Evolutionary conservation across 1,140 invertebrate genomes (phyloP), one percentile per base, ranked within the genome.

Genomic region (Leptinotarsa lineolata): DNA sequence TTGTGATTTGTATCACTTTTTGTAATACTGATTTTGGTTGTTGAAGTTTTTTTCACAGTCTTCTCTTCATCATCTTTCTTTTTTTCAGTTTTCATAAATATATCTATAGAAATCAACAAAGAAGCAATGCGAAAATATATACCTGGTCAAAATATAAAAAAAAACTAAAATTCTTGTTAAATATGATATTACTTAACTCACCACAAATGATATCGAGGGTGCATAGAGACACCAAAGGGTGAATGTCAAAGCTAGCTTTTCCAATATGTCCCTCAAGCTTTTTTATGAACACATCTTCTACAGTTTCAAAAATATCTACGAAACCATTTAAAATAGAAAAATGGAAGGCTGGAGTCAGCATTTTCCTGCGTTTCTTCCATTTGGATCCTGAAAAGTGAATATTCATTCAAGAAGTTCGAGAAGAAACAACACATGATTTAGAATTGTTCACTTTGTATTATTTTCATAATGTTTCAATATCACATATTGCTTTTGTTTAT

Each of bases 341-440:
- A 81, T 95, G 93, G 80, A 94, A 94, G 0, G 92, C 89, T 16
- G 92, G 92, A 0, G 93, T 95, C 4, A 95, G 79, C 46, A 94
- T 84, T 83, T 92, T 93, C 24, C 93, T 83, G 70, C 92, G 82
- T 0, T 70, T 78, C 30, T 88, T 86, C 93, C 93, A 94, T 85
- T 92, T 92, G 1, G 77, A 77, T 20, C 90, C 91, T 78, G 12
- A 70, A 74, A 16, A n/a, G 30, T 39, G 30, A 39, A 39, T 39
- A 39, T 11, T 11, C 11, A 39, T 11, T 39, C 30, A 11, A 39
- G 0, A 39, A 39, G 8, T 30, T 30, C 8, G 30, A 1, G 8
- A 30, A 30, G 30, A 30, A 30, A 30, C 0, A 30, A 30, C 30
- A 30, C 30, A 8, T 2, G 6, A 30, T 8, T 30, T 11, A 30